Evolutionary conservation across 2,888 invertebrate genomes (phyloP).

Genomic region (Lycaena phlaeas): DNA sequence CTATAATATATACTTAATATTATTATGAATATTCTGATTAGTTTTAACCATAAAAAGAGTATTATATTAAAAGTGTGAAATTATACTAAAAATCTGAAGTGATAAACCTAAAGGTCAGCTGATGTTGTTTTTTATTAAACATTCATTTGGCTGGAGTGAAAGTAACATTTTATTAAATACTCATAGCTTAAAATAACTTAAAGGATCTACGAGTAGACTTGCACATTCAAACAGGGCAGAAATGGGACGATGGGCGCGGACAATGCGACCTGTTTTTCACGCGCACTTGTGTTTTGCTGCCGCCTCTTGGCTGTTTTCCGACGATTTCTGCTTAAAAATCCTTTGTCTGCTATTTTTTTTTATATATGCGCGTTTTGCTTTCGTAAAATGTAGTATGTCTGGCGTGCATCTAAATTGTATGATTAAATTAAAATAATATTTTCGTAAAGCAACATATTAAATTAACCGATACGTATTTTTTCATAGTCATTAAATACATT

Average conservation of each 20-base stretch:
- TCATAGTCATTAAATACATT: too few relatives aligned
- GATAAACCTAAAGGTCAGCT: too few relatives aligned
- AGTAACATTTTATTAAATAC: too few relatives aligned
- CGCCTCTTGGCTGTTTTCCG: slow-evolving; percentile 21
- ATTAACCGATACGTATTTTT: too few relatives aligned
- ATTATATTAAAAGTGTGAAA: too few relatives aligned
- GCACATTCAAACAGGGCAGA: slow-evolving; percentile 11
- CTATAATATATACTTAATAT: too few relatives aligned
- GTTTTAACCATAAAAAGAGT: too few relatives aligned
- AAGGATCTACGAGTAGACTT: slow-evolving; percentile 1
- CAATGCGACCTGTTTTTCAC: slow-evolving; percentile 19
- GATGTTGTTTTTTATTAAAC: too few relatives aligned
- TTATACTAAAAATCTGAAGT: too few relatives aligned
- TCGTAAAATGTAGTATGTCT: slow-evolving; percentile 16
- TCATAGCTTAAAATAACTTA: too few relatives aligned
- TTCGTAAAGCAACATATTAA: background rate
- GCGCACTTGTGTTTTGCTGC: slow-evolving; percentile 16
- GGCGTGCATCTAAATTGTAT: slow-evolving; percentile 15
- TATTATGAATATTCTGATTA: too few relatives aligned
- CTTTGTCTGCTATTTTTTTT: slow-evolving; percentile 19
- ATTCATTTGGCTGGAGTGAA: too few relatives aligned
- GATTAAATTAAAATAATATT: slow-evolving; percentile 11
- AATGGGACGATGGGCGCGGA: slow-evolving; percentile 18
- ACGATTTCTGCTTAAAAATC: slow-evolving; percentile 19
- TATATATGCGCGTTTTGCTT: slow-evolving; percentile 16